Evolutionary conservation across 2,113 vertebrate species (phyloP).

Genomic region (Pteronura brasiliensis): DNA sequence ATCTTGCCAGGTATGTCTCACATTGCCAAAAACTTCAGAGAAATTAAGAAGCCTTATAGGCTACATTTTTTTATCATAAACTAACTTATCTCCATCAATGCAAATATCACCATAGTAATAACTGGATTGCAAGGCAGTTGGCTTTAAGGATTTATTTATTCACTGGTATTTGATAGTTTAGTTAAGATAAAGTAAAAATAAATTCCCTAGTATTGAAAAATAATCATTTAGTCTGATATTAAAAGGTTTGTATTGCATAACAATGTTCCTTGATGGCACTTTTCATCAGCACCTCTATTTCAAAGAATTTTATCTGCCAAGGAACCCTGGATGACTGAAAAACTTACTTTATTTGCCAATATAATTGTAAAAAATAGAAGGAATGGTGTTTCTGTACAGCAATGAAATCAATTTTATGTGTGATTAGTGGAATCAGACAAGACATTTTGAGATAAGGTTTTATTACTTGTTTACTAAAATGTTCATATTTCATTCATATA

Average conservation of each 20-base stretch:
- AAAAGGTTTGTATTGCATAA: neutral
- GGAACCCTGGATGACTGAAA: neutral
- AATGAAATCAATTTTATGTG: neutral
- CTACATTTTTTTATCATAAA: neutral
- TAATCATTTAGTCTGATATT: neutral
- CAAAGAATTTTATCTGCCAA: neutral
- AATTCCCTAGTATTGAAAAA: neutral
- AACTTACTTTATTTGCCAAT: neutral
- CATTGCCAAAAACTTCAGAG: neutral
- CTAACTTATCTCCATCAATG: neutral
- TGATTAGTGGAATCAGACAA: neutral
- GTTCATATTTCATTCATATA: neutral
- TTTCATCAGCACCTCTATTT: neutral
- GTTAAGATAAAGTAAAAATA: neutral
- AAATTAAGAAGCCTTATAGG: neutral
- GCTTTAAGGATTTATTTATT: neutral
- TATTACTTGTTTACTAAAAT: slow-evolving; percentile 9
- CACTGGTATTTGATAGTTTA: neutral
- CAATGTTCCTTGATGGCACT: neutral
- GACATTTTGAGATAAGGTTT: neutral
- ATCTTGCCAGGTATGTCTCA: neutral
- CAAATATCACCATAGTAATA: neutral
- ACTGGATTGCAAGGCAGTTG: neutral
- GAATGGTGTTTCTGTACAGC: neutral
- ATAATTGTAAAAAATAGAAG: neutral